Percentiles rank a stretch among this genome's conserved stretches.
Evolutionary conservation across 2,113 vertebrate genomes (phyloP).

Genomic region (Xenus cinereus): DNA sequence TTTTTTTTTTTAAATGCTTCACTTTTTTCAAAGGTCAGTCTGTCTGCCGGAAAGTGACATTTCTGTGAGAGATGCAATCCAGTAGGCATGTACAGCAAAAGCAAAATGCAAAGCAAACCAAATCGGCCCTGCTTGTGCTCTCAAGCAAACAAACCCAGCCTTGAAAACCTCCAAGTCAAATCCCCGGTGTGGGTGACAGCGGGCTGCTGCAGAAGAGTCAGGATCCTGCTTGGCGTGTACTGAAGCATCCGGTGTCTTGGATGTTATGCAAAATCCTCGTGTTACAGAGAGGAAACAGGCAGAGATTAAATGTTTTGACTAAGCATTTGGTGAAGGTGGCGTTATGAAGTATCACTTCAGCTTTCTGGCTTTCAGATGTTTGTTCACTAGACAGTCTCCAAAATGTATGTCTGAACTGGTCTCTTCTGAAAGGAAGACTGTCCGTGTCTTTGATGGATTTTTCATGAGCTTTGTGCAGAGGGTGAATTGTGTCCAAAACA

Average conservation of each 20-base stretch:
- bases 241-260: not conserved
- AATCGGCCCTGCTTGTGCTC: not conserved
- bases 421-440: not conserved
- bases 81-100: not conserved
- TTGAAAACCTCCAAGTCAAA: not conserved
- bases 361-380: not conserved
- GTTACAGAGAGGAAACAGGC: not conserved
- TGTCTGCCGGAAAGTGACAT: not conserved
- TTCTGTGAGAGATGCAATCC: not conserved
- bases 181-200: not conserved
- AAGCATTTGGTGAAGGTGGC: not conserved
- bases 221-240: not conserved
- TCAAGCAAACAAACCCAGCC: not conserved
- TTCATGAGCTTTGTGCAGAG: not conserved
- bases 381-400: not conserved
- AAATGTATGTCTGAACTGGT: not conserved
- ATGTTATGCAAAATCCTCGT: not conserved
- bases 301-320: not conserved
- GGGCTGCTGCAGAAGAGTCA: not conserved
- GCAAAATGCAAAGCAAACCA: not conserved
- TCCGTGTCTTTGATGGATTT: not conserved
- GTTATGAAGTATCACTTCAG: not conserved
- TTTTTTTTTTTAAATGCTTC: not conserved
- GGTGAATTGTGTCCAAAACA: conserved; percentile 1
- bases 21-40: not conserved